A percentile compares a stretch with the other conserved stretches of the same genome.
Evolutionary conservation across 2,797 vertebrate genomes (phyloP).

Genomic region (Catharus ustulatus): DNA sequence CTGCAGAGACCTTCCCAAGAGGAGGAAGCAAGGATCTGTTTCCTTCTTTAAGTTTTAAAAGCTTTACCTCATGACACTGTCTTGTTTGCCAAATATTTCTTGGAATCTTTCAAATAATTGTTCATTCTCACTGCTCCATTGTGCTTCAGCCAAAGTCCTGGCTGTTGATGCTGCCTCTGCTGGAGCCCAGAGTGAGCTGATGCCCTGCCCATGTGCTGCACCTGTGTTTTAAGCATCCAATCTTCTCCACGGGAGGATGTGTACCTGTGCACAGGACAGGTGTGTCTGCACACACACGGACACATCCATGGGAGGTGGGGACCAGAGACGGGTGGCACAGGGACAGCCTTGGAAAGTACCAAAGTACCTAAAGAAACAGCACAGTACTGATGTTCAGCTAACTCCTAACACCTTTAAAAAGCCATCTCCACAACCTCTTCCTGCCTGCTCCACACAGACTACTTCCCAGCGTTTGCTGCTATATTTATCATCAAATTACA

Average conservation of each 20-base stretch:
- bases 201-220: neutral
- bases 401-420: conserved; percentile 1
- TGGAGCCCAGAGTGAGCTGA: neutral
- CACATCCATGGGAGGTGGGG: neutral
- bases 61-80: conserved; percentile 12
- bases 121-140: neutral
- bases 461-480: conserved; percentile 41
- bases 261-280: neutral
- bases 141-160: neutral
- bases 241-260: neutral
- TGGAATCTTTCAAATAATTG: conserved; percentile 17
- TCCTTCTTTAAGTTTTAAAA: conserved; percentile 45
- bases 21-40: neutral
- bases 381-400: neutral
- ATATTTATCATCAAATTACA: conserved; percentile 44
- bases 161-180: neutral
- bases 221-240: neutral
- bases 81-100: conserved; percentile 37
- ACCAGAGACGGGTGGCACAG: neutral
- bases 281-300: neutral
- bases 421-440: neutral
- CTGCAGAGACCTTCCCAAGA: conserved; percentile 21
- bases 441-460: neutral
- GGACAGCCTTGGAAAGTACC: neutral
- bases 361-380: neutral